phyloP scores from a whole-genome alignment of 2,113 vertebrate genomes.

The Halichoerus grypus region DNA sequence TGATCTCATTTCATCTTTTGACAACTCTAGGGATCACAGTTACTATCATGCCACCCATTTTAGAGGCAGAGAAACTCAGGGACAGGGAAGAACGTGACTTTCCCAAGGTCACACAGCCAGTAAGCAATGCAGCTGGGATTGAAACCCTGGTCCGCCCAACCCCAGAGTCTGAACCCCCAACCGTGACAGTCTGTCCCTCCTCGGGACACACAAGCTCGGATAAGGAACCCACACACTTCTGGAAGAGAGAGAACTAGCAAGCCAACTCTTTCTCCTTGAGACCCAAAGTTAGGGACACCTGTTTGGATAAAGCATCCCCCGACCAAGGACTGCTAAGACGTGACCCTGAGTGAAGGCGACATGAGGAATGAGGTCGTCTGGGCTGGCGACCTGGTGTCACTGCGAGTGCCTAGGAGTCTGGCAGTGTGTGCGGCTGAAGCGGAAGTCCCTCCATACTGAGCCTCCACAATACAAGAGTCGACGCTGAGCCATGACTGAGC shows the following conservation, averaged over 20 bases:
- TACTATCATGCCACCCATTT: not conserved
- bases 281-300: not conserved
- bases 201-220: not conserved
- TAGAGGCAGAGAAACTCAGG: not conserved
- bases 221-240: not conserved
- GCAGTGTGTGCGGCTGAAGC: not conserved
- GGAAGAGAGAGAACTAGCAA: not conserved
- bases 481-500: not conserved
- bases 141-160: not conserved
- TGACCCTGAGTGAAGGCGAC: not conserved
- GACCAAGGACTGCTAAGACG: not conserved
- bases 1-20: not conserved
- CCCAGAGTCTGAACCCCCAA: not conserved
- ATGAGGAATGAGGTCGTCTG: not conserved
- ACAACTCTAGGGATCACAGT: not conserved
- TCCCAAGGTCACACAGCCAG: not conserved
- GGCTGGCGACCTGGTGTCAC: not conserved
- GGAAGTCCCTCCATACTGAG: not conserved
- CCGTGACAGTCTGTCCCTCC: not conserved
- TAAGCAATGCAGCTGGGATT: not conserved
- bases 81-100: not conserved
- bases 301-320: not conserved
- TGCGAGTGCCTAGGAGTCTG: accelerated
- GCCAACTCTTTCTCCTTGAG: not conserved
- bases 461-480: not conserved